Base-by-base conservation (phyloP, 37 sponge, comb jelly and placozoan species). In the Spongilla lacustris region DNA sequence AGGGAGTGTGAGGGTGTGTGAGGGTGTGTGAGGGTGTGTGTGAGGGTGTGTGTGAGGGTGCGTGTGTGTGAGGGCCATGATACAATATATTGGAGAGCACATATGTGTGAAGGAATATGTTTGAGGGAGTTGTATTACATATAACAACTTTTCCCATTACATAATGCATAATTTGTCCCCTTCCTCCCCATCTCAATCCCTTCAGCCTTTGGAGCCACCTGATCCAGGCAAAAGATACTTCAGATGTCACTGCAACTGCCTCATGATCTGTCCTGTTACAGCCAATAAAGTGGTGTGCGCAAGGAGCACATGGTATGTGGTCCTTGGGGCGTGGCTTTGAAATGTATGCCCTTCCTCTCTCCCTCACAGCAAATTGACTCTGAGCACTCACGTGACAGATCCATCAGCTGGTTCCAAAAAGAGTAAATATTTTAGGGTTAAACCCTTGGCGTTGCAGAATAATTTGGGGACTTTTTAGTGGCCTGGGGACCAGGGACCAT, bases 191-290 rank as follows among this genome's bases (percentile, higher is more conserved):
- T 74, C 25, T 6, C 70, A 50, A 22, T 74, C 25, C 19, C 35
- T n/a, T 17, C 81, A 97, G 97, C 97, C 97, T 22, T 82, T 97
- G 32, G 87, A 90, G 28, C 82, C 92, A 69, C 97, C 97, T 25
- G 93, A 93, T 46, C 83, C 84, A 48, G 97, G 97, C 13, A 97
- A 97, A 86, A 94, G 95, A 81, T 97, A 97, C 74, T 92, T 97
- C 24, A 78, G 97, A 22, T 97, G 97, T 84, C 89, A 91, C 28
- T 97, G 97, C 79, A 97, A 97, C 83, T 97, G 97, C 76, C 89
- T 97, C 28, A 93, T 97, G 11, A 94, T 91, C 26, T 97, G 97
- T 49, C 91, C 94, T 19, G 85, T 70, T 24, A 91, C 91, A 41
- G 93, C 97, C 13, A 80, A 82, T 14, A 81, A 91, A 71, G 95